Evolutionary conservation across 2,888 invertebrate species (phyloP), one percentile per base, ranked within the genome.

Genomic region (Gortyna flavago): DNA sequence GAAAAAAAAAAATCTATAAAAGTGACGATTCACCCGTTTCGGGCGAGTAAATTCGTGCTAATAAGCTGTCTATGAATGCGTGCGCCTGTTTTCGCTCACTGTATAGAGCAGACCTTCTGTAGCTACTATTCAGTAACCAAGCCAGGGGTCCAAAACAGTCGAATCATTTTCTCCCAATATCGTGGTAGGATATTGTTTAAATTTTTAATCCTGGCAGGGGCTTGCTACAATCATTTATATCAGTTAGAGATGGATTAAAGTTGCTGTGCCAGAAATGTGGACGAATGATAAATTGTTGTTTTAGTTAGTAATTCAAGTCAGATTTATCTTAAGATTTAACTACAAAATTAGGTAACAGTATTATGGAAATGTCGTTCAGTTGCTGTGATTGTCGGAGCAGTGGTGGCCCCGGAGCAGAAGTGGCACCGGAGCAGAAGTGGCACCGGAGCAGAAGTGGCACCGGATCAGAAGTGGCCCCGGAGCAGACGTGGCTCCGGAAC

Each of bases 91-190:
- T 57, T n/a, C 38, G 11, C 18, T 57, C 21, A 8, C 8, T 29
- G 6, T 8, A 29, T 9, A 44, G 16, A 68, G 4, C 4, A 0
- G 3, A 29, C n/a, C 59, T 72, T 74, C 74, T 72, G 35, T 59
- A 44, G 1, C 0, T 9, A 21, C 21, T 59, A 72, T 21, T 72
- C 35, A 4, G 44, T 72, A 7, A 57, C 70, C 21, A 1, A 72
- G 29, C 44, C 54, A 86, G 85, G 92, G 92, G 91, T 89, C 85
- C 77, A 88, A 94, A 94, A 93, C 84, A 83, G 94, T 91, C 87
- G 86, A 93, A 92, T 95, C 95, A 95, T 90, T 92, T 88, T 84
- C 83, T 85, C 87, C 90, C 92, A 94, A 94, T 94, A 93, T 91
- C 92, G 88, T 85, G 82, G 83, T 67, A 68, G 85, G 90, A 92